Percentiles rank a stretch among this genome's conserved stretches.
phyloP scores from a whole-genome alignment of 2,113 vertebrate species.

The Parus major region DNA sequence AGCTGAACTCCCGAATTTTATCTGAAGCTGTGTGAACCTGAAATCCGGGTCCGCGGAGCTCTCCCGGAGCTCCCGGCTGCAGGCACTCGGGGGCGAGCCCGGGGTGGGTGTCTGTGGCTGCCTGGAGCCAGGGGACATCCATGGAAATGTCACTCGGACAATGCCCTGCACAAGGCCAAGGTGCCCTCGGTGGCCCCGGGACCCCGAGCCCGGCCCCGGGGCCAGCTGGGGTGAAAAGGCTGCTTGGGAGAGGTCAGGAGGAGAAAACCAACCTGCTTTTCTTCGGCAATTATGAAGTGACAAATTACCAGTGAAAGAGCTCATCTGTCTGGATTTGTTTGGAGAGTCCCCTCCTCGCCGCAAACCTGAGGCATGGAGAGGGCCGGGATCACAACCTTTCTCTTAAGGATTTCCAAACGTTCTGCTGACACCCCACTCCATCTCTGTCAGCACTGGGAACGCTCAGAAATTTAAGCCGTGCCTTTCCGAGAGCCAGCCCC shows the following conservation, averaged over 20 bases:
- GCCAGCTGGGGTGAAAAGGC: slow-evolving; percentile 31
- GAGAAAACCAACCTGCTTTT: slow-evolving; percentile 35
- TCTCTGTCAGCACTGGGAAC: neutral
- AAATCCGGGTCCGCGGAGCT: rapidly evolving
- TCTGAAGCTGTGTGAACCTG: neutral
- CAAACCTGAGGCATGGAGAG: neutral
- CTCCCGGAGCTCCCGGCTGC: neutral
- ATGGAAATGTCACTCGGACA: neutral
- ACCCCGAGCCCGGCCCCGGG: neutral
- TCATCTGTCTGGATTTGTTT: slow-evolving; percentile 44
- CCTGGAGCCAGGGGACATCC: neutral
- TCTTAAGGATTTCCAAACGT: slow-evolving; percentile 10
- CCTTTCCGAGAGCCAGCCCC: neutral
- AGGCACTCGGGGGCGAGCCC: neutral
- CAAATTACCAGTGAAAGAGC: slow-evolving; percentile 28
- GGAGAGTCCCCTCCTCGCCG: neutral
- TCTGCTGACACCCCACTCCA: neutral
- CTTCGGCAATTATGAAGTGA: slow-evolving; percentile 54
- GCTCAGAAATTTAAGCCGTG: neutral
- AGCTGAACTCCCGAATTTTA: rapidly evolving
- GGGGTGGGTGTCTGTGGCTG: neutral
- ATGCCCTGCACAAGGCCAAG: neutral
- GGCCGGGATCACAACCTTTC: neutral
- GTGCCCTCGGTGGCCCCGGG: neutral
- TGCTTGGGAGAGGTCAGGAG: slow-evolving; percentile 19